Evolutionary conservation across 2,797 vertebrate genomes (phyloP).

Genomic region (Liparis tanakae): DNA sequence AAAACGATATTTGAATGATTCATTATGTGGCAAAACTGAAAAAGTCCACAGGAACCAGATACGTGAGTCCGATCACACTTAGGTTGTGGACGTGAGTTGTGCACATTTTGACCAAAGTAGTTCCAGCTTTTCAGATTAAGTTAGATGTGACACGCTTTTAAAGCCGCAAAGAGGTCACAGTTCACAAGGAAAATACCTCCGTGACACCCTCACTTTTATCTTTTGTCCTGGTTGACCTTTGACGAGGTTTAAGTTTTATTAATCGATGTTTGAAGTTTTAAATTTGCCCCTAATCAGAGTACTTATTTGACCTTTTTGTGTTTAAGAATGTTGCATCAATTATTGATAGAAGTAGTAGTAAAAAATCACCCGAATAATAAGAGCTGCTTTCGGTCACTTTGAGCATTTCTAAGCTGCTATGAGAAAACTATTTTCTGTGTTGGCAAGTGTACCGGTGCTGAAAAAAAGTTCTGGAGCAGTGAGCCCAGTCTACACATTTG

Average conservation of each 20-base stretch:
- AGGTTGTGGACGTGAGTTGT: neutral
- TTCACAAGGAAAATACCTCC: neutral
- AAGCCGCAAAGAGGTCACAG: neutral
- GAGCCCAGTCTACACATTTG: slow-evolving; percentile 26
- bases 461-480: slow-evolving; percentile 25
- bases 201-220: neutral
- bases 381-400: slow-evolving; percentile 9
- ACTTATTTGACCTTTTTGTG: neutral
- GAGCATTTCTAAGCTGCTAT: neutral
- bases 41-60: neutral
- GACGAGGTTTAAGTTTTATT: neutral
- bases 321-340: neutral
- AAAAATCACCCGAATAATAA: neutral
- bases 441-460: slow-evolving; percentile 14
- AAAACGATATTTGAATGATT: neutral
- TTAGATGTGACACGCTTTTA: neutral
- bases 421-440: slow-evolving; percentile 22
- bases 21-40: neutral
- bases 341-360: neutral
- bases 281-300: neutral
- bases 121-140: neutral
- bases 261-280: neutral
- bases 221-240: neutral
- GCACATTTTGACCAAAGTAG: neutral
- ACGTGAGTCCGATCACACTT: no score